Conservation (phyloP, 2,888 invertebrate species). For the Empis livida region DNA sequence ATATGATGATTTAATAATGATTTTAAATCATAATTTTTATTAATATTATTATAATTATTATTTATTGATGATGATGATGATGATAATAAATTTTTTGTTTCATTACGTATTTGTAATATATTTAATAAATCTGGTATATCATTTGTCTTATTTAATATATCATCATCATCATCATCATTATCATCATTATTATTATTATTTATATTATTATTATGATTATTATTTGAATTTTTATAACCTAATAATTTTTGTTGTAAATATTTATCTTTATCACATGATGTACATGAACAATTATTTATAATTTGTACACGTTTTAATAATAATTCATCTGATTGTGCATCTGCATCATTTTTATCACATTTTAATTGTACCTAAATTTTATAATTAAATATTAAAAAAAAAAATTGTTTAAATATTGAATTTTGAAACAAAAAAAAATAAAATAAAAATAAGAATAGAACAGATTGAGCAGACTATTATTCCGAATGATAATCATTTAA, state of each 20-base stretch:
- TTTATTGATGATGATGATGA: too few species aligned
- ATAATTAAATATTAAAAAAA: background rate
- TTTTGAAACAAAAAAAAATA: too few species aligned
- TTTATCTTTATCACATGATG: conserved; percentile 41
- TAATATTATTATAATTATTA: background rate
- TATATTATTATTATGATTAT: too few species aligned
- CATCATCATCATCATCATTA: conserved; percentile 11
- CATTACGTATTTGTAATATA: conserved; percentile 18
- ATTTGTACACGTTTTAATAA: conserved; percentile 51
- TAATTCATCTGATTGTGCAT: conserved; percentile 19
- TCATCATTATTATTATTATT: too few species aligned
- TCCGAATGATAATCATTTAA: too few species aligned
- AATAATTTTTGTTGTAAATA: background rate
- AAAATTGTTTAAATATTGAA: too few species aligned
- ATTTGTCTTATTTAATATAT: conserved; percentile 13
- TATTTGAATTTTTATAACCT: conserved; percentile 24
- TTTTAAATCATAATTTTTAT: conserved; percentile 2
- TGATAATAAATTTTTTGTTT: conserved; percentile 5
- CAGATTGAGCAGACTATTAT: too few species aligned
- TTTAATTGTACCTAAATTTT: conserved; percentile 43
- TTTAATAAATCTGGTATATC: conserved; percentile 32
- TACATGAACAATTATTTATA: conserved; percentile 52
- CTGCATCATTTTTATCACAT: conserved; percentile 38
- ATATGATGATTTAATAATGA: conserved; percentile 13
- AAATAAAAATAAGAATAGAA: too few species aligned